Evolutionary conservation across 2,888 invertebrate species (phyloP).

Genomic region (Cepaea hortensis): DNA sequence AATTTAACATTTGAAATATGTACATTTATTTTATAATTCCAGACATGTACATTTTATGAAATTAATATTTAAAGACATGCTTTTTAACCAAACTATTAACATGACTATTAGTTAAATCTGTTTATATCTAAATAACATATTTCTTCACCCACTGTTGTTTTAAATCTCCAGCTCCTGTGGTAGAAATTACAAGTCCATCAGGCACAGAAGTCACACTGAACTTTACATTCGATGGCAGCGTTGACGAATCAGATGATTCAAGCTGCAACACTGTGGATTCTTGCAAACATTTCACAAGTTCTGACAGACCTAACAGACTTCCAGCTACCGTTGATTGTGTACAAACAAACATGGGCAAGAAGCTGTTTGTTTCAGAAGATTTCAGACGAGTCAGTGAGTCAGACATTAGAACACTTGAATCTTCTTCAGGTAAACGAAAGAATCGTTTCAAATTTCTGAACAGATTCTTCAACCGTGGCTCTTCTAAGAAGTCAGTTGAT

Average conservation of each 20-base stretch:
- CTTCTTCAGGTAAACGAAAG: not conserved
- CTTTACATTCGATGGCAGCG: not conserved
- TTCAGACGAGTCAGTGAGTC: not conserved
- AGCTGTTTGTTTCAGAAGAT: not conserved
- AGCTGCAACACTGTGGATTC: not conserved
- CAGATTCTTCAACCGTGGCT: not conserved
- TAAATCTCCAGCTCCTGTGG: not conserved
- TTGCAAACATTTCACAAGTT: not conserved
- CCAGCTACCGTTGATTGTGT: not conserved
- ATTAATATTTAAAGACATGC: too few species aligned
- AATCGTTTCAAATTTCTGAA: not conserved
- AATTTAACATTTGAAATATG: too few species aligned
- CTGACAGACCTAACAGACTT: too few species aligned
- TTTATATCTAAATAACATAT: not conserved
- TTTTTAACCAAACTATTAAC: too few species aligned
- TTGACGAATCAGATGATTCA: not conserved
- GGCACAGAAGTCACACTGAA: not conserved
- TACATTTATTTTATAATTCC: too few species aligned
- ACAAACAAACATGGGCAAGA: not conserved
- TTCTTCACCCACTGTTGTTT: not conserved
- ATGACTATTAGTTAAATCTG: not conserved
- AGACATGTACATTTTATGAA: too few species aligned
- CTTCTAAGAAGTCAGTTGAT: not conserved
- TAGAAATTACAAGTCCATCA: constrained; percentile 3
- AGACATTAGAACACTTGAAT: not conserved